phyloP scores from a whole-genome alignment of 2,888 invertebrate species.

The Ectemnius cavifrons region DNA sequence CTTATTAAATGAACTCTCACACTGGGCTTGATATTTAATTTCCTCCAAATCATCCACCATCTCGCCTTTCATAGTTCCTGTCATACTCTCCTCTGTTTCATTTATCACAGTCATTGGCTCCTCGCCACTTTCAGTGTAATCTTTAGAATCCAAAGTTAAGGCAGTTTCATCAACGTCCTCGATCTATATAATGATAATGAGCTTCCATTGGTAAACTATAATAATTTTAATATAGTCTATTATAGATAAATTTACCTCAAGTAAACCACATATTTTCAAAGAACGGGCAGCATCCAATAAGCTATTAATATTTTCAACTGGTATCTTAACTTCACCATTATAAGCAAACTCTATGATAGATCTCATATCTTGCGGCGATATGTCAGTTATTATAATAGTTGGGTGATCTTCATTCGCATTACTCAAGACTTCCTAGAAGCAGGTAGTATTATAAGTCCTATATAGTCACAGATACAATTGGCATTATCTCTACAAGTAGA shows the following conservation, averaged over 20 bases:
- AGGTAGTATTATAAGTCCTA: background rate
- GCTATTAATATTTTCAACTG: constrained; percentile 72
- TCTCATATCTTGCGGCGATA: constrained; percentile 73
- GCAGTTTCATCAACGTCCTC: constrained; percentile 70
- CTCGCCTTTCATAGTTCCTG: constrained; percentile 46
- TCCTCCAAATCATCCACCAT: constrained; percentile 51
- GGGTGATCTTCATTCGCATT: constrained; percentile 74
- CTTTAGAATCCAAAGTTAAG: constrained; percentile 49
- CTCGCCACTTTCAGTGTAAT: constrained; percentile 51
- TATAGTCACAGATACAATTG: background rate
- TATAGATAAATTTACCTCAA: constrained; percentile 66
- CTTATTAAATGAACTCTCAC: constrained; percentile 42
- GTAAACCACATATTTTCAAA: constrained; percentile 74
- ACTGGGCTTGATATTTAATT: constrained; percentile 21
- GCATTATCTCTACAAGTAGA: background rate
- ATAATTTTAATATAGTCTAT: too few species aligned
- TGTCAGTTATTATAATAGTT: constrained; percentile 75
- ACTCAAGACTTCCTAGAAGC: constrained; percentile 73
- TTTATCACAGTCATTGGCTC: constrained; percentile 54
- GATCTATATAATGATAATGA: constrained; percentile 59
- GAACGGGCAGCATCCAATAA: constrained; percentile 75
- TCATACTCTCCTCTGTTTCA: constrained; percentile 52
- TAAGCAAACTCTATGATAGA: constrained; percentile 76
- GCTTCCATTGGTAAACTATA: background rate
- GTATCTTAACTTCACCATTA: constrained; percentile 75